Base-by-base conservation (phyloP, 1,140 invertebrate genomes). In the Zaprionus inermis region DNA sequence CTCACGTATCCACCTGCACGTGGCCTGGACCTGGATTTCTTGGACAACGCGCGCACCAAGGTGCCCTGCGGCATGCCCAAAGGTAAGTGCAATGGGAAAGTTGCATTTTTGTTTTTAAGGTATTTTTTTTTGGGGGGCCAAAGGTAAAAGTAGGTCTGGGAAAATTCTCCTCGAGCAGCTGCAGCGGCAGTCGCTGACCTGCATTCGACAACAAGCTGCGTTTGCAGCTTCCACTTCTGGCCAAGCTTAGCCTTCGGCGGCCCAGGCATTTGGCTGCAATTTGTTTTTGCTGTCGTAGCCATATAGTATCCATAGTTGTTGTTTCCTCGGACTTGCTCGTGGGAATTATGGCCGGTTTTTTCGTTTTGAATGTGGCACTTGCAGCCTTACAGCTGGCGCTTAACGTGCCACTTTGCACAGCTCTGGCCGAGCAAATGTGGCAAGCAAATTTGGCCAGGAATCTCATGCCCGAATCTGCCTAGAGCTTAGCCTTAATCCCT, bases 11-110 rank as follows among this genome's bases (percentile, higher is more conserved):
- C 97, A 46, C 96, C 95, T 5, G 96, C 97, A 0, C 94, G 97
- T 75, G 95, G 96, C 77, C 98, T 96, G 90, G 97, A 97, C 90
- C 93, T 99, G 89, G 98, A 99, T 93, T 99, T 98, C 93, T 93
- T 99, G 92, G 98, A 99, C 92, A 98, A 96, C 91, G 94, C 95
- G 58, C 95, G 97, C 79, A 98, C 98, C 16, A 96, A 96, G 79
- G 95, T 95, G 64, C 98, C 98, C 32, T 99, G 98, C 93, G 98
- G 98, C 73, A 98, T 99, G 96, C 98, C 98, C 6, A 97, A 96
- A 96, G 98, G 97, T 98, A 93, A 95, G 93, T 92, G 36, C 46
- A 44, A 28, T 44, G 20, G 41, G 20, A 51, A 58, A 16, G 30
- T 38, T 22, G 24, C n/a, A 46, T n/a, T n/a, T 14, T 63, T n/a